These are phyloP conservation scores for Gracilinanus agilis DNA, from an alignment of 2,113 vertebrate species.

Conservation along the genomic window DNA sequence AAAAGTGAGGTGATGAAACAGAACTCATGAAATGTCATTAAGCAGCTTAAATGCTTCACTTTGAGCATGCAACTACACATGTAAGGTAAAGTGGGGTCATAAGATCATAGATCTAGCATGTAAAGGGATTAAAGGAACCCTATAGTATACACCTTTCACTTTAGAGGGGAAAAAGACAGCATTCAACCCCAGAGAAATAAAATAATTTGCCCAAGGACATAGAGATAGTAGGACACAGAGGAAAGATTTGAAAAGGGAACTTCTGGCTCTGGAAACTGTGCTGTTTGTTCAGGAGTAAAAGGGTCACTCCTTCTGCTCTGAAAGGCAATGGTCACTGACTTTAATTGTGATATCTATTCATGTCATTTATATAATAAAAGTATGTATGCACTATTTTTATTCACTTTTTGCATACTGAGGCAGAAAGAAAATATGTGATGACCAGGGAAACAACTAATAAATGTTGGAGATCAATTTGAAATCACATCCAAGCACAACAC, in stretches of 20 bases:
- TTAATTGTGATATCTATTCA: neutral
- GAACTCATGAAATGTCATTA: neutral
- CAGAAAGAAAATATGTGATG: neutral
- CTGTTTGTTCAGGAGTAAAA: neutral
- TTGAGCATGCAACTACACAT: neutral
- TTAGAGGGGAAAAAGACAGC: neutral
- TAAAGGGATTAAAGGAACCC: neutral
- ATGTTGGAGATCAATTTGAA: neutral
- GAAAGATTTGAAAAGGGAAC: neutral
- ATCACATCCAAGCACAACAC: neutral
- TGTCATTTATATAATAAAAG: neutral
- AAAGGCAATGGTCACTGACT: neutral
- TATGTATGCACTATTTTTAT: neutral
- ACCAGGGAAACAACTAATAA: neutral
- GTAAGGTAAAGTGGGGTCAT: neutral
- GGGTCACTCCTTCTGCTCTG: too few species aligned
- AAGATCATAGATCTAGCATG: neutral
- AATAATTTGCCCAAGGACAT: neutral
- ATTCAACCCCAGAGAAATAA: neutral
- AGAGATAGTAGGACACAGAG: neutral
- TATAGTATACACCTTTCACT: neutral
- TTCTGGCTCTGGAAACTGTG: neutral
- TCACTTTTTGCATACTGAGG: neutral
- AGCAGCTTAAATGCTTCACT: neutral
- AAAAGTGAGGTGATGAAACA: slow-evolving; percentile 60